phyloP scores from a whole-genome alignment of 2,888 invertebrate species.

The Danaus chrysippus region DNA sequence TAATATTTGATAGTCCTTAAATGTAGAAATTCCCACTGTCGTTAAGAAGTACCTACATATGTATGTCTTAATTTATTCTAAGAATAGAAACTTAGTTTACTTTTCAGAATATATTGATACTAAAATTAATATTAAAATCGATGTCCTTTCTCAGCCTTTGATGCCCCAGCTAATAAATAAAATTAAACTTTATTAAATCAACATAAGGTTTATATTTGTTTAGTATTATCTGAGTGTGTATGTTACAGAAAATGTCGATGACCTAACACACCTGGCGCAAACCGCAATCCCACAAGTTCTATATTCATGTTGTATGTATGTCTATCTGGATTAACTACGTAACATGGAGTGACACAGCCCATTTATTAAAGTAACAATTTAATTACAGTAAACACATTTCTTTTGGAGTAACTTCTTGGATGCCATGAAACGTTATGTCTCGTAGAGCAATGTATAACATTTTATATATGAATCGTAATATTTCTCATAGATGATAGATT shows the following conservation, averaged over 20 bases:
- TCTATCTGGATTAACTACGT: constrained; percentile 22
- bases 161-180: constrained; percentile 12
- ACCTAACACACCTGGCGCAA: constrained; percentile 43
- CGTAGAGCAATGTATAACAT: no score
- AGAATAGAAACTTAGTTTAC: no score
- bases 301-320: constrained; percentile 27
- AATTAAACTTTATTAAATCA: not conserved
- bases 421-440: no score
- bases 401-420: constrained; percentile 29
- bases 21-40: no score
- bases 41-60: no score
- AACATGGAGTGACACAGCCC: constrained; percentile 9
- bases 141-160: constrained; percentile 24
- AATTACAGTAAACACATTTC: not conserved
- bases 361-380: constrained; percentile 8
- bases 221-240: constrained; percentile 23
- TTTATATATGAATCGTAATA: no score
- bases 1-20: no score
- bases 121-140: constrained; percentile 26
- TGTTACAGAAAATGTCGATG: constrained; percentile 42
- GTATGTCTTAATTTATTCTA: no score
- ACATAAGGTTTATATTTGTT: constrained; percentile 20
- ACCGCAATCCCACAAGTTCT: constrained; percentile 41
- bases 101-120: constrained; percentile 10
- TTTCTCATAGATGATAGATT: no score